phyloP scores from a whole-genome alignment of 2,888 invertebrate species.

The Acholoe squamosa region DNA sequence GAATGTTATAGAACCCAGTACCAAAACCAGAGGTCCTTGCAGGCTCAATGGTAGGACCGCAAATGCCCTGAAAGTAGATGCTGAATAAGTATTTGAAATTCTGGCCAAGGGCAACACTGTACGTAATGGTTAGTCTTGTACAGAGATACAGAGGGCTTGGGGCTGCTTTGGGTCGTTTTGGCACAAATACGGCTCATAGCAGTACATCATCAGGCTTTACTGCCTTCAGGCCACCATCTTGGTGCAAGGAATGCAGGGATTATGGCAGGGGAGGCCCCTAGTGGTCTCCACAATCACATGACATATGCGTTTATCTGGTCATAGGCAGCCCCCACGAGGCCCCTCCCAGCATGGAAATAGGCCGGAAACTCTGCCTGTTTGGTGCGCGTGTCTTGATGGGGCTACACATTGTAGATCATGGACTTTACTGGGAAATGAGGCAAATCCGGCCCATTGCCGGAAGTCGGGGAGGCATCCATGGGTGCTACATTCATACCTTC shows the following conservation, averaged over 20 bases:
- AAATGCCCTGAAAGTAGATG: background rate
- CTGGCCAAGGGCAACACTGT: background rate
- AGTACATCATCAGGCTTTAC: background rate
- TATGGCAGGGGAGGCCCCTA: background rate
- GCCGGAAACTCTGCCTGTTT: slow-evolving; percentile 2
- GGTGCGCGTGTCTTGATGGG: background rate
- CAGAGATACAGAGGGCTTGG: background rate
- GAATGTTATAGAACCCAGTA: too few species aligned
- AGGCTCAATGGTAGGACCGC: too few species aligned
- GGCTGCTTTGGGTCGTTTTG: background rate
- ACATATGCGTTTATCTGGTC: slow-evolving; percentile 41
- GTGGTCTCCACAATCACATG: background rate
- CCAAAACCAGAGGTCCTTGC: too few species aligned
- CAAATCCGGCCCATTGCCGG: slow-evolving; percentile 7
- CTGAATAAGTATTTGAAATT: background rate
- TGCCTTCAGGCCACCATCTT: slow-evolving; percentile 16
- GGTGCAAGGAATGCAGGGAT: background rate
- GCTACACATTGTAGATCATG: background rate
- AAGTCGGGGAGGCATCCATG: background rate
- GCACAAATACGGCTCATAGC: background rate
- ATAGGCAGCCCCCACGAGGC: slow-evolving; percentile 7
- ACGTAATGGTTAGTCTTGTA: background rate
- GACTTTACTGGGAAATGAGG: slow-evolving; percentile 12
- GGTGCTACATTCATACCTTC: background rate
- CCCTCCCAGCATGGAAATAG: slow-evolving; percentile 20